Conservation (phyloP, 1,140 invertebrate genomes). For the Dreissena rostriformis region DNA sequence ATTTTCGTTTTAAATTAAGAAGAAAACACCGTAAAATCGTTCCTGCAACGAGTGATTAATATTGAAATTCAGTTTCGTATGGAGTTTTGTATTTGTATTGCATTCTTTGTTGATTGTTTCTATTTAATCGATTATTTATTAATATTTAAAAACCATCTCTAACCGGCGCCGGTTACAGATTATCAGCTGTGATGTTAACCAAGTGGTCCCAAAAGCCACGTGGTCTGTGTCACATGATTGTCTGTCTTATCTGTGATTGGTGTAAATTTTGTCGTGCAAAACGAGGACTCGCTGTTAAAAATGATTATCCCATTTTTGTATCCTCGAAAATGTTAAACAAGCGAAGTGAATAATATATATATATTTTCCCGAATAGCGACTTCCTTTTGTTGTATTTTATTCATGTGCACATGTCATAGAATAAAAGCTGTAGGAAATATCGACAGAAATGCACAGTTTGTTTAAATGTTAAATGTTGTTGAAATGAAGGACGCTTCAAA, state of each 20-base stretch:
- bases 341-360: constrained; percentile 60
- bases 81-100: constrained; percentile 38
- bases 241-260: constrained; percentile 49
- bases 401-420: no score
- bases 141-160: constrained; percentile 52
- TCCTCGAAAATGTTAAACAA: constrained; percentile 63
- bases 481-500: no score
- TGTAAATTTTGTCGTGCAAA: constrained; percentile 10
- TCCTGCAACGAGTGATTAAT: constrained; percentile 40
- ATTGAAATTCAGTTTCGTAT: constrained; percentile 55
- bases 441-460: no score
- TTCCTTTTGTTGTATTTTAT: background rate
- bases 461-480: no score
- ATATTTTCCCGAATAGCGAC: constrained; percentile 66
- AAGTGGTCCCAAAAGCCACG: constrained; percentile 46
- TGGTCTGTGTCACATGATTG: constrained; percentile 48
- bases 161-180: constrained; percentile 68
- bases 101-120: constrained; percentile 26
- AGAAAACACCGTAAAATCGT: constrained; percentile 56
- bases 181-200: background rate
- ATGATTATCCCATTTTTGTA: constrained; percentile 67
- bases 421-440: no score
- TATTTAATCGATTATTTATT: constrained; percentile 53
- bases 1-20: constrained; percentile 24
- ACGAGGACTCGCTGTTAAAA: constrained; percentile 42